Evolutionary conservation across 2,797 vertebrate genomes (phyloP), one percentile per base, ranked within the genome.

Genomic region (Scarus forsteni): DNA sequence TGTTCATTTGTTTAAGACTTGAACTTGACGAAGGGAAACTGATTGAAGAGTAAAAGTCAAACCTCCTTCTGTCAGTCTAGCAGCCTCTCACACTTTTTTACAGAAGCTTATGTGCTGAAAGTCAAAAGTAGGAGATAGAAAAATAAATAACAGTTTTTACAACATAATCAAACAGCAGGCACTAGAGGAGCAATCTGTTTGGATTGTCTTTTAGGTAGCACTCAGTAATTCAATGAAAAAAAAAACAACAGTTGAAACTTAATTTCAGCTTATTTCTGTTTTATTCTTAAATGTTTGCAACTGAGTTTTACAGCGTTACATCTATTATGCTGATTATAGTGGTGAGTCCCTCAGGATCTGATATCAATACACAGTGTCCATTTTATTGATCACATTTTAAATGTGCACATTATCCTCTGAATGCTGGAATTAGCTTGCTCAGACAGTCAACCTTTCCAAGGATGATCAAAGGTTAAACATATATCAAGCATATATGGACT

Each of bases 351-450:
- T 63, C 35, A 79, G 44, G 34, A 51, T 18, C 69, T 45, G 16
- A 55, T 75, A 77, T 60, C 48, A 18, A 35, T 42, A 12, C 57
- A 40, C 43, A n/a, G 42, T 63, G 45, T 50, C 71, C 55, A 45
- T 60, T 63, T 27, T 76, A 81, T 74, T 80, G 75, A 70, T 81
- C 34, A 40, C 13, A 46, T 43, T 64, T 35, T 58, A 43, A 60
- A 42, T 72, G 48, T 36, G 27, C 9, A 6, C 52, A 45, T 13
- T 51, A 18, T 9, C 9, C 46, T 40, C 9, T 46, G 19, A 54
- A 38, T 39, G 12, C 58, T 60, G 55, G 40, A 57, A 60, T 18
- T 53, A 45, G 46, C 39, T 68, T 53, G 19, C 15, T n/a, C n/a
- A 42, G 13, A 52, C 68, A 63, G 46, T 46, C 53, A 48, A 52